Evolutionary conservation across 2,113 vertebrate species (phyloP), one percentile per base, ranked within the genome.

Genomic region (Mirounga angustirostris): DNA sequence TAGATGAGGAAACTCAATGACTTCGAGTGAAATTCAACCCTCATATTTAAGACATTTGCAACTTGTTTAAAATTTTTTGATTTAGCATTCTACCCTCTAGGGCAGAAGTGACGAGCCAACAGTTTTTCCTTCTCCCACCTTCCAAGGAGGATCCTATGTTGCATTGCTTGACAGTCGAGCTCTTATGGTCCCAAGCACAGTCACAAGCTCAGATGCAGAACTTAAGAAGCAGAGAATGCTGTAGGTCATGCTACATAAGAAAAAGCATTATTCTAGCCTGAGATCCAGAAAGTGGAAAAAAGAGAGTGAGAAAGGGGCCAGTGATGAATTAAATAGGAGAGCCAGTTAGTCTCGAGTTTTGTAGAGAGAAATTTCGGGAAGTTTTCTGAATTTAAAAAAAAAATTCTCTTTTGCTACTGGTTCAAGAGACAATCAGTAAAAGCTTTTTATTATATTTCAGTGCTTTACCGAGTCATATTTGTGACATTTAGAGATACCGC

Each of bases 1-100:
- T 50, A 95, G 33, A 54, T 76, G 71, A 91, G 28, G 22, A 93
- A 78, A 86, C 2, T 12, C 40, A 54, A 0, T 50, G 43, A 71
- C 5, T 52, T 82, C 11, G 30, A 97, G 46, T 86, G 46, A 92
- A 94, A 43, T 43, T 59, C 95, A 97, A 50, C 18, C 18, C 50
- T 88, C 22, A 56, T 14, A 24, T 61, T 91, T 74, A 80, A 92
- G 56, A 84, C 63, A 52, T 26, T 67, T 89, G 73, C 30, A n/a
- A 36, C 78, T 93, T 81, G 21, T 61, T 80, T 74, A 63, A 87
- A 86, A 90, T 67, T 50, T 56, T 40, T 91, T 74, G 30, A 76
- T 63, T 24, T 50, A 59, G 5, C 28, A n/a, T 61, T 82, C 54
- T 46, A 21, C 3, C 7, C 7, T 22, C 19, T 52, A 50, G 9